Evolutionary conservation across 2,888 invertebrate species (phyloP), one percentile per base, ranked within the genome.

Genomic region (Napeogenes sylphis): DNA sequence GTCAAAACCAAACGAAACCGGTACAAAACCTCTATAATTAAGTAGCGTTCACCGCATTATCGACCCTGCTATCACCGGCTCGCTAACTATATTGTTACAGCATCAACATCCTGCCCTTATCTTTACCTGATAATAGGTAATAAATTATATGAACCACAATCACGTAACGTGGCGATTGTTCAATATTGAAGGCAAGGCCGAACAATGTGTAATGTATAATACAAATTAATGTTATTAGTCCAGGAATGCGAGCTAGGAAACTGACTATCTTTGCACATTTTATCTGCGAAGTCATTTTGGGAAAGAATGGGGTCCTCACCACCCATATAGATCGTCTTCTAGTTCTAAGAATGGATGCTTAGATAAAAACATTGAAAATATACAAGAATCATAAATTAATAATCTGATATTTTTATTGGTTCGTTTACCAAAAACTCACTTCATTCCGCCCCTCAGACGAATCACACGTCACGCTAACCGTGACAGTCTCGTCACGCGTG

Each of bases 401-500:
- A 61, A 45, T 51, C 45, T 58, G 55, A 45, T 47, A 58, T 46
- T 45, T 33, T 59, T 59, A 55, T 59, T 55, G 14, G 4, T 12
- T 45, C 35, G 21, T 51, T 30, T 51, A 51, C 51, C 51, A 12
- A 51, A 30, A 30, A 46, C 46, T 51, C 53, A 65, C 65, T 67
- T 65, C 59, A 68, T 66, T 62, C 57, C 56, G 57, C 65, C 62
- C 61, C 55, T 64, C 69, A 73, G 72, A 76, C 78, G 79, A 81
- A 78, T 76, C 78, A 72, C 73, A 78, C 75, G 81, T 81, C 82
- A 79, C 79, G 75, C 77, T 54, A 21, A 21, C 21, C 82, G 81
- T 83, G 87, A 87, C 86, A 82, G 75, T 73, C 75, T 74, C 76
- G 85, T 83, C 87, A 87, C 84, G 84, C 84, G 82, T 84, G 80